Conservation (phyloP, 2,888 invertebrate species). For the Stenodema calcarata region DNA sequence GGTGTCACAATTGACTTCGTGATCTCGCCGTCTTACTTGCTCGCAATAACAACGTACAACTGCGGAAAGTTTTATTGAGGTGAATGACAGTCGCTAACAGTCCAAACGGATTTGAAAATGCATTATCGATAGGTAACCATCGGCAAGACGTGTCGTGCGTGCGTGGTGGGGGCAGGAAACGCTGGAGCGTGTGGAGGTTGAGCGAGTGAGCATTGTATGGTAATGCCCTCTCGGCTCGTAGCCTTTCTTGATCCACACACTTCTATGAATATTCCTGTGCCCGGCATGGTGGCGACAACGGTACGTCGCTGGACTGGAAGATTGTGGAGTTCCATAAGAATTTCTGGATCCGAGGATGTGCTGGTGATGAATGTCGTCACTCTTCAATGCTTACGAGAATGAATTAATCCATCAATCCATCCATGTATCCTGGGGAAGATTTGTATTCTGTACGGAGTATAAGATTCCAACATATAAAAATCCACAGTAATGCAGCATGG, state of each 20-base stretch:
- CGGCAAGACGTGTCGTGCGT: not conserved
- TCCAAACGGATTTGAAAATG: not conserved
- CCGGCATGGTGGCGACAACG: not conserved
- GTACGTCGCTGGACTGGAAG: not conserved
- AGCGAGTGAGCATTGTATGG: not conserved
- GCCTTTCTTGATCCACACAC: not conserved
- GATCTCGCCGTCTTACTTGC: not conserved
- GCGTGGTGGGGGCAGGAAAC: not conserved
- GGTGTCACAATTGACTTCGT: not conserved
- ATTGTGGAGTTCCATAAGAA: not conserved
- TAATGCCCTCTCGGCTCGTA: not conserved
- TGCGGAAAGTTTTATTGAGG: not conserved
- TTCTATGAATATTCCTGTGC: not conserved
- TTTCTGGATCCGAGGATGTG: not conserved
- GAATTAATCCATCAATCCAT: too few relatives aligned
- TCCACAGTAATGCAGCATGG: too few relatives aligned
- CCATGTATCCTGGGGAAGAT: too few relatives aligned
- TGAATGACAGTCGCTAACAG: slow-evolving; percentile 2
- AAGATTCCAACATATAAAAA: too few relatives aligned
- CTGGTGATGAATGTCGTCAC: not conserved
- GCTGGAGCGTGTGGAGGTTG: not conserved
- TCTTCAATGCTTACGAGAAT: too few relatives aligned
- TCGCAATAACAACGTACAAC: not conserved
- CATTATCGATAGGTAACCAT: not conserved
- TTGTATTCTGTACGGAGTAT: too few relatives aligned